Evolutionary conservation across 37 sponge, comb jelly and placozoan species (phyloP).

Genomic region (Spongia lamella): DNA sequence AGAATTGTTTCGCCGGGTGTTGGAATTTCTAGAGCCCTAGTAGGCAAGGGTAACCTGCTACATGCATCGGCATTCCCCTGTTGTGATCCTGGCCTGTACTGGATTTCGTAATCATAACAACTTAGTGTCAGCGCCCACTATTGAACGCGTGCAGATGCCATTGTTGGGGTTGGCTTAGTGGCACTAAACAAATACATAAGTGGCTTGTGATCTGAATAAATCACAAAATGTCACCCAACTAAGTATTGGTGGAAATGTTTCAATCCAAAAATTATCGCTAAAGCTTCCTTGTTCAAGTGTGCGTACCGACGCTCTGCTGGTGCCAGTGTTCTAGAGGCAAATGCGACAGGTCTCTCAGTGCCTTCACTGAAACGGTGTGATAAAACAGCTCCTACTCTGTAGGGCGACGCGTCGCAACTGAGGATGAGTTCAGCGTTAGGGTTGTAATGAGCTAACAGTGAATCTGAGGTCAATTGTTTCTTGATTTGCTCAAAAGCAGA

Average conservation of each 20-base stretch:
- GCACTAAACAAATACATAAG: slow-evolving; percentile 16
- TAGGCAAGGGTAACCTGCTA: too few relatives aligned
- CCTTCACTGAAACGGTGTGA: slow-evolving; percentile 32
- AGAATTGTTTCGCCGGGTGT: too few relatives aligned
- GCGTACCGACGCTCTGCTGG: slow-evolving; percentile 26
- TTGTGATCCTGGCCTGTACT: too few relatives aligned
- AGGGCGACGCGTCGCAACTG: slow-evolving; percentile 12
- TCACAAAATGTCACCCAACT: slow-evolving; percentile 9
- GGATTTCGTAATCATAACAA: too few relatives aligned
- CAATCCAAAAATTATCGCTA: slow-evolving; percentile 20
- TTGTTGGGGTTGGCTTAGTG: slow-evolving; percentile 10
- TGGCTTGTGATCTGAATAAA: slow-evolving; percentile 37
- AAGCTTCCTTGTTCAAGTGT: slow-evolving; percentile 40
- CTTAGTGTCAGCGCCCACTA: slow-evolving; percentile 15
- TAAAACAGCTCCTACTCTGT: slow-evolving; percentile 37
- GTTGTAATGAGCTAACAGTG: background rate
- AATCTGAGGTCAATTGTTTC: background rate
- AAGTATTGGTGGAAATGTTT: slow-evolving; percentile 36
- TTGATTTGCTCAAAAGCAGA: background rate
- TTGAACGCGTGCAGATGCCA: slow-evolving; percentile 20
- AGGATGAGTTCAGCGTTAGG: background rate
- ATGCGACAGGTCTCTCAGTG: slow-evolving; percentile 47
- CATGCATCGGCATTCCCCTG: too few relatives aligned
- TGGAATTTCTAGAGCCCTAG: too few relatives aligned
- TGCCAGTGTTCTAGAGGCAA: slow-evolving; percentile 30